phyloP scores from a whole-genome alignment of 2,888 invertebrate species.

The Agrotis exclamationis region DNA sequence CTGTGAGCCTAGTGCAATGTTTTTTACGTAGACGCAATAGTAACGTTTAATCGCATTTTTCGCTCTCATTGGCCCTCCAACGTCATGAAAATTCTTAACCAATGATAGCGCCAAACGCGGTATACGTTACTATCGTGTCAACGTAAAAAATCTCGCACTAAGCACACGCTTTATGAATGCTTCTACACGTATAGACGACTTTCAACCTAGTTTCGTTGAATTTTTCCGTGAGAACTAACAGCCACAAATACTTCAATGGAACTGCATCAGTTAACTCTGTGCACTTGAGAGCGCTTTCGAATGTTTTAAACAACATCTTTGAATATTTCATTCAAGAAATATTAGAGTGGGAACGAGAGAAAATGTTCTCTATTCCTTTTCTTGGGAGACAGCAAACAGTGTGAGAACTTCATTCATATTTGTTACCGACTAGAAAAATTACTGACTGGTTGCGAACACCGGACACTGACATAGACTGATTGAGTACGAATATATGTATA shows the following conservation, averaged over 20 bases:
- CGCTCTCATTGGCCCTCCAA: too few relatives aligned
- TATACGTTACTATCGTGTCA: too few relatives aligned
- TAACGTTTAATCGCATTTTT: too few relatives aligned
- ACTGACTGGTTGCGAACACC: background rate
- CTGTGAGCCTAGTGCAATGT: too few relatives aligned
- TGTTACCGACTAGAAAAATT: background rate
- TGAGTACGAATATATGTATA: too few relatives aligned
- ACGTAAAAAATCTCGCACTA: too few relatives aligned
- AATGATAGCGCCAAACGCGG: too few relatives aligned
- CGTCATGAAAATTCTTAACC: too few relatives aligned
- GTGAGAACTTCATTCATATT: background rate
- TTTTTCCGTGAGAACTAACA: too few relatives aligned
- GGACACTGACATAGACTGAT: too few relatives aligned
- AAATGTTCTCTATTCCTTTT: background rate
- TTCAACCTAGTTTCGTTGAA: constrained; percentile 20
- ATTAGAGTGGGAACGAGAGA: background rate
- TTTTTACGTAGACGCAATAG: too few relatives aligned
- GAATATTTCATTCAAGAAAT: constrained; percentile 26
- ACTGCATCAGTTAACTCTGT: constrained; percentile 31
- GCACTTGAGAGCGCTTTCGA: constrained; percentile 14
- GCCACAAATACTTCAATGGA: constrained; percentile 30
- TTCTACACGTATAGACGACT: background rate
- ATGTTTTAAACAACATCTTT: constrained; percentile 17
- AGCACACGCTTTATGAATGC: background rate
- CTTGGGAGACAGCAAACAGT: background rate